A percentile compares a stretch with the other conserved stretches of the same genome.
Conservation (phyloP, 1,140 invertebrate species). For the Plectrocnemia conspersa region DNA sequence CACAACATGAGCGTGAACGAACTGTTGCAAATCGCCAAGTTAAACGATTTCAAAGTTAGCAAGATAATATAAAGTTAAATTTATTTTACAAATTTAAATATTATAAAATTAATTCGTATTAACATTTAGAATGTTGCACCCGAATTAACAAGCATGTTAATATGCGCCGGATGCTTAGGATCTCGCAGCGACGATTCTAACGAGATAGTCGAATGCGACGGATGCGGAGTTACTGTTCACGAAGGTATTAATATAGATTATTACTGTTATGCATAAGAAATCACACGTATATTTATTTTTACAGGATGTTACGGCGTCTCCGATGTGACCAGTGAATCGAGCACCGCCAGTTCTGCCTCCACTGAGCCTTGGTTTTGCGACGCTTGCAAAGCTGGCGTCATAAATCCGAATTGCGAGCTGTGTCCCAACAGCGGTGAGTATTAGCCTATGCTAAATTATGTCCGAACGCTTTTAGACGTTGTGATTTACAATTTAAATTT, state of each 20-base stretch:
- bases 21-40: constrained; percentile 45
- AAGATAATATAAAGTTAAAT: constrained; percentile 14
- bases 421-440: constrained; percentile 61
- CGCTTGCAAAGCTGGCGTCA: constrained; percentile 88
- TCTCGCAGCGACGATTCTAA: constrained; percentile 89
- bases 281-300: not conserved
- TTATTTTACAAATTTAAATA: not conserved
- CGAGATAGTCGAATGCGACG: constrained; percentile 96
- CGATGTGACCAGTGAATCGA: constrained; percentile 84
- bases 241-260: constrained; percentile 61
- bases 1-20: constrained; percentile 45
- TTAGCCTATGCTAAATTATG: not conserved
- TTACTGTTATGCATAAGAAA: not conserved
- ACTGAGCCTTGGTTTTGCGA: constrained; percentile 99
- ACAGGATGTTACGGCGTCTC: constrained; percentile 91
- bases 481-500: constrained; percentile 8
- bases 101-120: constrained; percentile 19
- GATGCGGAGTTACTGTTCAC: constrained; percentile 92
- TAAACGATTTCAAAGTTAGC: constrained; percentile 49
- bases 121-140: constrained; percentile 11
- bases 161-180: constrained; percentile 91
- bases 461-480: not conserved
- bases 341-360: constrained; percentile 84
- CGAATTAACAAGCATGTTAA: constrained; percentile 55
- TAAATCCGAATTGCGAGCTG: constrained; percentile 80